Percentiles rank a stretch among this genome's conserved stretches.
These are phyloP conservation scores for Anodontia alba DNA, from an alignment of 2,888 invertebrate genomes.

Conservation along the genomic window DNA sequence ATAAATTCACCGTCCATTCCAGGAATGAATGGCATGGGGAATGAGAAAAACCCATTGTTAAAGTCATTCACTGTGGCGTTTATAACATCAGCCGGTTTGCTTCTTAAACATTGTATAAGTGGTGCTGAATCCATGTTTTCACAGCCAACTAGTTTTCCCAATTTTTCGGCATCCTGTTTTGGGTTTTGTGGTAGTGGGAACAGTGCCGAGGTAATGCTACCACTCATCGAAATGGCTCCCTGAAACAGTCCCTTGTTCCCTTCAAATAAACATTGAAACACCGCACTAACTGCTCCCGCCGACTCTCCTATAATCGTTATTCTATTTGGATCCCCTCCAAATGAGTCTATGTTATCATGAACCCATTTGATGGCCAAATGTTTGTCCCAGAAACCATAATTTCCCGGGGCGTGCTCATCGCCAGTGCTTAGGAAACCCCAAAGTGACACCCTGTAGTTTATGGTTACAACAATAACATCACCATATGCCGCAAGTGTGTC, in stretches of 20 bases:
- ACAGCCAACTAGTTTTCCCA: neutral
- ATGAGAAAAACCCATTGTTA: slow-evolving; percentile 20
- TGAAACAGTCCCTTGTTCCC: neutral
- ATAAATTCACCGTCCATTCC: slow-evolving; percentile 90
- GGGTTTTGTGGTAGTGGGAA: neutral
- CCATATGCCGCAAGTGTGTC: neutral
- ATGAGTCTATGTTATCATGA: neutral
- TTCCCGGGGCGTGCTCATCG: neutral
- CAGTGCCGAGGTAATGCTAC: neutral
- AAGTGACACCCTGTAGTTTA: neutral
- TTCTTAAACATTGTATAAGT: neutral
- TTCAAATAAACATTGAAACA: neutral
- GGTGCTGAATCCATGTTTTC: neutral
- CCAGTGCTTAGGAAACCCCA: neutral
- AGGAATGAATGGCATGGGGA: slow-evolving; percentile 89
- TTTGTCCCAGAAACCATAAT: neutral
- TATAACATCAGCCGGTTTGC: slow-evolving; percentile 38
- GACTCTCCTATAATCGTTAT: neutral
- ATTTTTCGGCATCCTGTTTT: neutral
- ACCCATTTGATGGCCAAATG: neutral
- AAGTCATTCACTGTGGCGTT: slow-evolving; percentile 33
- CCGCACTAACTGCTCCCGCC: neutral
- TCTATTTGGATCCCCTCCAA: neutral
- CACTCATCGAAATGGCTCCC: neutral
- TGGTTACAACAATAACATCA: neutral